These are phyloP conservation scores for Microcaecilia unicolor DNA, from an alignment of 2,797 vertebrate species.

Conservation along the genomic window DNA sequence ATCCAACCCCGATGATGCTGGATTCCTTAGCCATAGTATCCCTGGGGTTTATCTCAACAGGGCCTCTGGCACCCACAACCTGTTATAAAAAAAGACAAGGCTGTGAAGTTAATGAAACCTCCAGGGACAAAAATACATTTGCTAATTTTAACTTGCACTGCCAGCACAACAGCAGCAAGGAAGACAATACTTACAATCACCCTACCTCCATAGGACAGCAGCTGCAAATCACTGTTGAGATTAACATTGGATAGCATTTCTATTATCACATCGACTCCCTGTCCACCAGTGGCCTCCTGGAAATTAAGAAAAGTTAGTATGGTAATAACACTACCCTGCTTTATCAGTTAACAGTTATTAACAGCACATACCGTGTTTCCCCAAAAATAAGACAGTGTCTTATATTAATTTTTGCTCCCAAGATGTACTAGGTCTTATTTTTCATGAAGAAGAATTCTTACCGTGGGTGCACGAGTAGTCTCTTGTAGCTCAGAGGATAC, in stretches of 20 bases:
- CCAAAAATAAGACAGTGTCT: too few species aligned
- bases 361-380: too few species aligned
- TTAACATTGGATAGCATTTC: conserved; percentile 91
- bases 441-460: too few species aligned
- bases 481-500: too few species aligned
- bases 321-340: too few species aligned
- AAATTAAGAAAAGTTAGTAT: too few species aligned
- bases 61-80: conserved; percentile 77
- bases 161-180: too few species aligned
- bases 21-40: conserved; percentile 78
- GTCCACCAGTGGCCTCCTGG: conserved; percentile 52
- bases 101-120: neutral
- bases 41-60: conserved; percentile 77
- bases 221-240: conserved; percentile 73
- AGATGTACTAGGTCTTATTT: too few species aligned
- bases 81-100: conserved; percentile 19
- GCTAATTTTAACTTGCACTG: neutral
- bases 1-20: conserved; percentile 67
- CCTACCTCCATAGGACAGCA: conserved; percentile 64
- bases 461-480: too few species aligned
- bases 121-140: rapidly evolving
- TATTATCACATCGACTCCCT: conserved; percentile 72
- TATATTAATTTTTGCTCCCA: too few species aligned
- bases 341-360: too few species aligned
- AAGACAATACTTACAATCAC: conserved; percentile 60